Evolutionary conservation across 2,113 vertebrate species (phyloP), one percentile per base, ranked within the genome.

Genomic region (Patagioenas fasciata): DNA sequence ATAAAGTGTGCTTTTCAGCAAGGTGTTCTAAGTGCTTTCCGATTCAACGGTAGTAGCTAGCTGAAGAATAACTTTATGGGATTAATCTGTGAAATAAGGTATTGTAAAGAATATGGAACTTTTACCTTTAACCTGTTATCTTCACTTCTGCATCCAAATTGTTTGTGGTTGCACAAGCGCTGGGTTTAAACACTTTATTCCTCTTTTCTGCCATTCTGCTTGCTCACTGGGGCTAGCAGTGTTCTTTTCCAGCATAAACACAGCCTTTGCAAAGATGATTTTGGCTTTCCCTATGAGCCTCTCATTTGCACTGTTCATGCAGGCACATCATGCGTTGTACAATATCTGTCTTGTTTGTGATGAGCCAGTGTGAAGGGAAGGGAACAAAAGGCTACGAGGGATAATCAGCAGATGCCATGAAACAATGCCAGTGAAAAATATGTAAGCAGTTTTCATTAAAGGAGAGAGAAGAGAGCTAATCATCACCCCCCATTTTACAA

Each of bases 371-470:
- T 28, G 9, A 36, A 61, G 75, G 72, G 62, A 90, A 90, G 15
- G 53, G 75, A 87, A 40, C 89, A 93, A 78, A 93, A 62, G 47
- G 6, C 61, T 58, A 21, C 0, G 0, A 95, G 58, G 65, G 51
- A 47, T 90, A 57, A 73, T 82, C 53, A 73, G 84, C 84, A 95
- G 61, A 86, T 96, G 82, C 28, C 40, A n/a, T 6, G 26, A 95
- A 84, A 65, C 40, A 29, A 20, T 24, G 86, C 80, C 80, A 91
- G 4, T 47, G 17, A 47, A 47, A 47, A 47, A 18, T 47, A 47
- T 47, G 44, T 47, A 47, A 47, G 44, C 44, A 47, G 44, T 47
- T 47, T 73, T 36, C 34, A 53, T 89, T 77, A 65, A 61, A 70
- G 26, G 11, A 31, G 40, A 40, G 40, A 40, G 40, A 40, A 34